Evolutionary conservation across 2,888 invertebrate species (phyloP).

Genomic region (Melinaea menophilus): DNA sequence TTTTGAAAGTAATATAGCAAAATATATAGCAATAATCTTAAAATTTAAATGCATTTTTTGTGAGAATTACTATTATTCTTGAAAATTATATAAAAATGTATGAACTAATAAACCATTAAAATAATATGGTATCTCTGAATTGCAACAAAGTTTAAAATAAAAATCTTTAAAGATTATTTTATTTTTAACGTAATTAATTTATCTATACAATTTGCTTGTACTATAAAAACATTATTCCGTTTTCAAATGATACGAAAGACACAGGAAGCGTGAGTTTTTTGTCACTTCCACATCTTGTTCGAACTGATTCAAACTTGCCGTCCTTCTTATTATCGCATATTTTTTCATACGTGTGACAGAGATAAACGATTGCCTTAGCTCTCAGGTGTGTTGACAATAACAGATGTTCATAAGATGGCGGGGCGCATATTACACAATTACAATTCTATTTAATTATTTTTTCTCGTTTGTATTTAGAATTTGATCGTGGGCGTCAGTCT

Average conservation of each 20-base stretch:
- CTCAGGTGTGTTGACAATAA: conserved; percentile 77
- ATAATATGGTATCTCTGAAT: too few relatives aligned
- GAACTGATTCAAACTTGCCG: conserved; percentile 44
- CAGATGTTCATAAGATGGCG: conserved; percentile 72
- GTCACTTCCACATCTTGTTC: conserved; percentile 72
- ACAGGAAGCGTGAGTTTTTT: conserved; percentile 77
- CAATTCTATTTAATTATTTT: conserved; percentile 76
- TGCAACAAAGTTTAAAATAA: conserved; percentile 26
- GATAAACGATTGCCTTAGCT: conserved; percentile 43
- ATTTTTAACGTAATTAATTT: conserved; percentile 10
- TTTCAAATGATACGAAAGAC: conserved; percentile 77
- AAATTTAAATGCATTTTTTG: too few relatives aligned
- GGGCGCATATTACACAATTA: conserved; percentile 74
- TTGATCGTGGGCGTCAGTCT: conserved; percentile 56
- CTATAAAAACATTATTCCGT: conserved; percentile 65
- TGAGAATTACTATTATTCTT: too few relatives aligned
- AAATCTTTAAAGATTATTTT: neutral
- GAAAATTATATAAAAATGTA: too few relatives aligned
- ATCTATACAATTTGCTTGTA: conserved; percentile 43
- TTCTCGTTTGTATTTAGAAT: conserved; percentile 59
- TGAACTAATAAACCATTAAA: too few relatives aligned
- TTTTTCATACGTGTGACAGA: conserved; percentile 35
- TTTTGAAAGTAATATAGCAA: too few relatives aligned
- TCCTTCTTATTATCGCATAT: conserved; percentile 42
- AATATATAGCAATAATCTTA: too few relatives aligned